Conservation (phyloP, 2,113 vertebrate genomes). For the Fregata magnificens region DNA sequence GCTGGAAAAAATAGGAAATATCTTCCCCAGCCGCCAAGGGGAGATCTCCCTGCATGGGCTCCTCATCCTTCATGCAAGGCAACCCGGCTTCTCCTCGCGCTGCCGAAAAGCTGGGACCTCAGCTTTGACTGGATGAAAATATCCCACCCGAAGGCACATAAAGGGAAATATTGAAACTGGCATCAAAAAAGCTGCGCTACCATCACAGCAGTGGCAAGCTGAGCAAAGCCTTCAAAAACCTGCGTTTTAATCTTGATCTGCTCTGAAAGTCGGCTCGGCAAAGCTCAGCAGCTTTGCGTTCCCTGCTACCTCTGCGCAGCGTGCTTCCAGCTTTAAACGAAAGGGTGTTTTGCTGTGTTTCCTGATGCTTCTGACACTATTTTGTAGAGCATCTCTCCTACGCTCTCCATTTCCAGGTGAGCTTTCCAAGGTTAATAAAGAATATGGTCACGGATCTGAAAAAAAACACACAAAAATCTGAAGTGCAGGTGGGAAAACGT, state of each 20-base stretch:
- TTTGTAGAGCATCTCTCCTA: neutral
- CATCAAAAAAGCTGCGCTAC: neutral
- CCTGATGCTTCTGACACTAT: neutral
- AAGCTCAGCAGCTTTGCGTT: neutral
- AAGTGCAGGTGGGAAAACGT: neutral
- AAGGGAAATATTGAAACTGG: neutral
- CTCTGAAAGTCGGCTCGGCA: neutral
- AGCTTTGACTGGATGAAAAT: neutral
- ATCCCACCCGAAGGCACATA: neutral
- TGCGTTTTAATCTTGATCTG: fast-evolving
- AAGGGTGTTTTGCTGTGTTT: neutral
- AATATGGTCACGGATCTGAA: neutral
- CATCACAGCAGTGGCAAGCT: fast-evolving
- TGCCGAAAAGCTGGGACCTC: neutral
- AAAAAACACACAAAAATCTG: neutral
- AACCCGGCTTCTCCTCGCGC: neutral
- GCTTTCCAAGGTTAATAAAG: neutral
- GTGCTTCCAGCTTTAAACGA: neutral
- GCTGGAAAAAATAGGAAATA: neutral
- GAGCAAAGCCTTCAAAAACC: neutral
- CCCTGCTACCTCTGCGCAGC: neutral
- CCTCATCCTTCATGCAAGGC: neutral
- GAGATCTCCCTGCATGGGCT: neutral
- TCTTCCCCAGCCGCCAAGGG: neutral
- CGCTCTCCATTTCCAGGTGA: neutral